Evolutionary conservation across 2,888 invertebrate species (phyloP).

Genomic region (Uloborus plumipes): DNA sequence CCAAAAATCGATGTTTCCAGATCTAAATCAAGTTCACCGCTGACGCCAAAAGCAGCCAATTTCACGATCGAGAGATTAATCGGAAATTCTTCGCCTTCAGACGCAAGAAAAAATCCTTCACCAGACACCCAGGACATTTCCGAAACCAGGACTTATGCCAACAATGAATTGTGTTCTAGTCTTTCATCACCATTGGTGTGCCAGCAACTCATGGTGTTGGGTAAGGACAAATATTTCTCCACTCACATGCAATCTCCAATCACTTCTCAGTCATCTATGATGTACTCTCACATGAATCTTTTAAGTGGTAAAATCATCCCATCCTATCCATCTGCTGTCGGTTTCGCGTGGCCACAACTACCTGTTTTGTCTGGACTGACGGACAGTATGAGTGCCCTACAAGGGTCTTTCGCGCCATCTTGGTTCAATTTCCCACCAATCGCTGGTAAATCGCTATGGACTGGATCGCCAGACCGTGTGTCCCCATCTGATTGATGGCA

Average conservation of each 20-base stretch:
- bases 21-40: conserved; percentile 46
- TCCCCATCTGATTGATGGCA: conserved; percentile 32
- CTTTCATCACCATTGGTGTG: conserved; percentile 28
- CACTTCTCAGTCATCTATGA: conserved; percentile 25
- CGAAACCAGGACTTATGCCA: conserved; percentile 9
- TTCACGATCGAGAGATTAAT: conserved; percentile 56
- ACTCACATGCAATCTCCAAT: conserved; percentile 19
- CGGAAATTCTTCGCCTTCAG: conserved; percentile 12
- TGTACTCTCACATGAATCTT: conserved; percentile 50
- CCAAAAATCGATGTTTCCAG: conserved; percentile 19
- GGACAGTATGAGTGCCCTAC: conserved; percentile 26
- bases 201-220: conserved; percentile 46
- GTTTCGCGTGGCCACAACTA: conserved; percentile 47
- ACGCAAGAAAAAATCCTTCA: conserved; percentile 20
- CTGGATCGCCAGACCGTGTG: conserved; percentile 21
- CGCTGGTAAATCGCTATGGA: conserved; percentile 42
- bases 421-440: conserved; percentile 47
- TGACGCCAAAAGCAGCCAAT: conserved; percentile 57
- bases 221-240: conserved; percentile 43
- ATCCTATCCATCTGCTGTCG: conserved; percentile 34
- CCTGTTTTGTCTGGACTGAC: conserved; percentile 34
- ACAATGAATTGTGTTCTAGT: conserved; percentile 7
- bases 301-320: conserved; percentile 40
- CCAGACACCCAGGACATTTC: conserved; percentile 12
- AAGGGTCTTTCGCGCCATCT: conserved; percentile 19